Evolutionary conservation across 2,888 invertebrate species (phyloP).

Genomic region (Abrostola tripartita): DNA sequence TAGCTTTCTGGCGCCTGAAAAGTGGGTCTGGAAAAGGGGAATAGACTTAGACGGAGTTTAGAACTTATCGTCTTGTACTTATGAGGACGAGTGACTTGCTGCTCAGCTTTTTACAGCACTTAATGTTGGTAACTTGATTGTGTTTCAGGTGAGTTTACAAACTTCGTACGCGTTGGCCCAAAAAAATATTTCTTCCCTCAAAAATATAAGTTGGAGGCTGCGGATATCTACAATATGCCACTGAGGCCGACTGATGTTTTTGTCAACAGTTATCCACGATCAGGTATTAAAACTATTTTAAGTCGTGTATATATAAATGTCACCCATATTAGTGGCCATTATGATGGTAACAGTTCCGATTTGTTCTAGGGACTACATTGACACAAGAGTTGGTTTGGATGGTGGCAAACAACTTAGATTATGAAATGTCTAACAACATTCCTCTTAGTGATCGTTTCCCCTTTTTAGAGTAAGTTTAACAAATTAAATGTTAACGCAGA

Average conservation of each 20-base stretch:
- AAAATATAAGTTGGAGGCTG: slow-evolving; percentile 90
- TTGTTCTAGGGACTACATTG: slow-evolving; percentile 90
- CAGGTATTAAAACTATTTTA: slow-evolving; percentile 84
- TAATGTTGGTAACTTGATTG: not conserved
- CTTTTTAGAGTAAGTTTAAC: slow-evolving; percentile 91
- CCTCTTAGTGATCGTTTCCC: slow-evolving; percentile 91
- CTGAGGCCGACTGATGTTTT: slow-evolving; percentile 91
- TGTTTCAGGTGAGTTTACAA: slow-evolving; percentile 90
- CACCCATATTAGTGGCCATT: not conserved
- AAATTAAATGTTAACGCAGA: slow-evolving; percentile 1
- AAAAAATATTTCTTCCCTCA: slow-evolving; percentile 92
- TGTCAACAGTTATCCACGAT: slow-evolving; percentile 93
- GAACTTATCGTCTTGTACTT: too few relatives aligned
- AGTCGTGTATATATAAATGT: not conserved
- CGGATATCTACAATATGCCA: slow-evolving; percentile 91
- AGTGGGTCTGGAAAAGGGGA: too few relatives aligned
- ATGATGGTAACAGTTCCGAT: not conserved
- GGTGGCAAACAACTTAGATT: slow-evolving; percentile 92
- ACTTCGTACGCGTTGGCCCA: slow-evolving; percentile 92
- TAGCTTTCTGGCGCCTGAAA: too few relatives aligned
- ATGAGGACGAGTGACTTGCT: too few relatives aligned
- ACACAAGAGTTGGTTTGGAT: slow-evolving; percentile 95
- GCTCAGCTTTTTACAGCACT: too few relatives aligned
- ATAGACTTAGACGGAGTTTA: too few relatives aligned
- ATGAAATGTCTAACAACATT: slow-evolving; percentile 88